phyloP scores from a whole-genome alignment of 2,113 vertebrate species.

The Seriola aureovittata region DNA sequence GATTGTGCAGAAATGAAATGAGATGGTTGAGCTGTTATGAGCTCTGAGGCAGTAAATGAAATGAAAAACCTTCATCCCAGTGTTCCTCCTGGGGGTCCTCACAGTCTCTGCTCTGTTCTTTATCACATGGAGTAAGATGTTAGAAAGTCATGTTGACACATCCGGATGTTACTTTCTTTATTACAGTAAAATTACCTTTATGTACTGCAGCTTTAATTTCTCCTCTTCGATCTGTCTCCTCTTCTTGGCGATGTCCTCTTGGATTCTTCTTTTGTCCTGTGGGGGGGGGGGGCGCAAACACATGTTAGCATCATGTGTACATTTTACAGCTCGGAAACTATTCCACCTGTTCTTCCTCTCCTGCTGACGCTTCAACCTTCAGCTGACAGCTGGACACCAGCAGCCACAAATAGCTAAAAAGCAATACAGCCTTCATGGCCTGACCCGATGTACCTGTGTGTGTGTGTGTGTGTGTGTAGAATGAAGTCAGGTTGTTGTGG shows the following conservation, averaged over 20 bases:
- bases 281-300: slow-evolving; percentile 45
- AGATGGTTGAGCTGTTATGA: not conserved
- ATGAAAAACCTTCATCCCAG: not conserved
- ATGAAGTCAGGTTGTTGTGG: too few relatives aligned
- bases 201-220: slow-evolving; percentile 94
- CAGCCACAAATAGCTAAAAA: slow-evolving; percentile 39
- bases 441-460: slow-evolving; percentile 29
- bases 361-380: slow-evolving; percentile 34
- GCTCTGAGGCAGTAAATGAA: not conserved
- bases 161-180: not conserved
- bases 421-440: slow-evolving; percentile 1
- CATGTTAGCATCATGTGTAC: slow-evolving; percentile 6
- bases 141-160: too few relatives aligned
- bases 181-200: slow-evolving; percentile 87
- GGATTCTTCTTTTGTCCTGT: slow-evolving; percentile 96
- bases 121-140: not conserved
- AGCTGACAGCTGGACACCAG: slow-evolving; percentile 42
- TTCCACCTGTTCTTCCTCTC: slow-evolving; percentile 53
- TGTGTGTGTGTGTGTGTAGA: not conserved
- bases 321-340: slow-evolving; percentile 46
- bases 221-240: slow-evolving; percentile 93
- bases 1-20: slow-evolving; percentile 16
- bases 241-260: slow-evolving; percentile 94
- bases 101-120: not conserved
- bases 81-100: not conserved